These are phyloP conservation scores for Ericerus pela DNA, from an alignment of 1,140 invertebrate genomes.

Conservation along the genomic window DNA sequence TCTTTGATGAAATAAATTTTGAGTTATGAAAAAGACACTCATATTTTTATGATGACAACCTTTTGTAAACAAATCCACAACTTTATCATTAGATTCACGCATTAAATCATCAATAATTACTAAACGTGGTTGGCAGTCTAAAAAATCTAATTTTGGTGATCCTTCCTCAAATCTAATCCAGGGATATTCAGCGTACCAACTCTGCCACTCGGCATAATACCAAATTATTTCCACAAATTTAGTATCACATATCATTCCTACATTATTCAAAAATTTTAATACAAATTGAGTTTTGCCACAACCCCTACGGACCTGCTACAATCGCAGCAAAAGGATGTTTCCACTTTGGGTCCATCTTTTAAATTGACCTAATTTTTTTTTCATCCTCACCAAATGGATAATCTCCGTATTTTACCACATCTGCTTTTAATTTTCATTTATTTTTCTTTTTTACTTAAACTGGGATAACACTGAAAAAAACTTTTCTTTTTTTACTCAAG, in stretches of 20 bases:
- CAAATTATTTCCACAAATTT: not conserved
- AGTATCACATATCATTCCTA: not conserved
- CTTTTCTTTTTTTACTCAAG: too few species aligned
- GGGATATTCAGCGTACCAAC: not conserved
- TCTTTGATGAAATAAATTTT: too few species aligned
- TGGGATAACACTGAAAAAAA: too few species aligned
- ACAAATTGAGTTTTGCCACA: constrained; percentile 16
- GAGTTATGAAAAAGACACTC: too few species aligned
- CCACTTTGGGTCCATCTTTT: too few species aligned
- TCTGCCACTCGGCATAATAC: not conserved
- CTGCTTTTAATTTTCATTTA: too few species aligned
- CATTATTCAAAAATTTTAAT: constrained; percentile 13
- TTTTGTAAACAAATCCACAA: too few species aligned
- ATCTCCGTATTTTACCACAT: too few species aligned
- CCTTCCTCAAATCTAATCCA: not conserved
- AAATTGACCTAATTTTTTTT: too few species aligned
- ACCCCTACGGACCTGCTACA: constrained; percentile 1
- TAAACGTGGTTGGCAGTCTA: not conserved
- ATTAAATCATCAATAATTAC: constrained; percentile 18
- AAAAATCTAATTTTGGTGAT: not conserved
- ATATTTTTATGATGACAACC: too few species aligned
- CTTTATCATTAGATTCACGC: constrained; percentile 6
- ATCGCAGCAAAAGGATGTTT: constrained; percentile 4
- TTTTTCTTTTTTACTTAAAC: too few species aligned
- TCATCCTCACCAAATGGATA: too few species aligned